Evolutionary conservation across 2,113 vertebrate species (phyloP), one percentile per base, ranked within the genome.

Genomic region (Copsychus sechellarum): DNA sequence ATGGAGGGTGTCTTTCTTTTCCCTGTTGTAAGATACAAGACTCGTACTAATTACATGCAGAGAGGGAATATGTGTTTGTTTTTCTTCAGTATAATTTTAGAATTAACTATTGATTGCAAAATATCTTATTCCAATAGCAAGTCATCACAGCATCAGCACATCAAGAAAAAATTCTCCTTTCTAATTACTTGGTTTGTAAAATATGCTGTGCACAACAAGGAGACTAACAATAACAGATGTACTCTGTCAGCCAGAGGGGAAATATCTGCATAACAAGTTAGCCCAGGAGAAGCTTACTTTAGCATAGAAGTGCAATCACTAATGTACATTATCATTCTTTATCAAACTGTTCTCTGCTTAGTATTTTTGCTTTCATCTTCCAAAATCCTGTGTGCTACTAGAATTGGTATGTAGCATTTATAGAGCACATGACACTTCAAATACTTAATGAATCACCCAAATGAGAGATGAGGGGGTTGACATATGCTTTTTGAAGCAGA

Each of bases 171-270:
- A 92, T 47, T 89, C 70, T 91, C 18, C 10, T 69, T 95, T 90
- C 53, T 95, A 93, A 96, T 92, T 97, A 56, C 70, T 84, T 85
- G 17, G 38, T 93, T 95, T 97, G 79, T 96, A 95, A 95, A 94
- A 93, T 91, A 88, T 54, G 33, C 65, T 83, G 48, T 45, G 14
- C 61, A 81, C 67, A 95, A 84, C 71, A 87, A 88, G 71, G 33
- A 95, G 24, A 74, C 56, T 78, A 92, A 92, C 65, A 79, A 82
- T 95, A 96, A 48, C 90, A 96, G 90, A 95, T 97, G 92, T 90
- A 95, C 38, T 78, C 38, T 96, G 69, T 82, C 92, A 94, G 77
- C 73, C 93, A 94, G 92, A 90, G n/a, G 86, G 90, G 65, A 92
- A 93, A 80, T 92, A 94, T 64, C 61, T 93, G 48, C 74, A 95